Base-by-base conservation (phyloP, 1,140 invertebrate species). In the Heliconius eleuchia region DNA sequence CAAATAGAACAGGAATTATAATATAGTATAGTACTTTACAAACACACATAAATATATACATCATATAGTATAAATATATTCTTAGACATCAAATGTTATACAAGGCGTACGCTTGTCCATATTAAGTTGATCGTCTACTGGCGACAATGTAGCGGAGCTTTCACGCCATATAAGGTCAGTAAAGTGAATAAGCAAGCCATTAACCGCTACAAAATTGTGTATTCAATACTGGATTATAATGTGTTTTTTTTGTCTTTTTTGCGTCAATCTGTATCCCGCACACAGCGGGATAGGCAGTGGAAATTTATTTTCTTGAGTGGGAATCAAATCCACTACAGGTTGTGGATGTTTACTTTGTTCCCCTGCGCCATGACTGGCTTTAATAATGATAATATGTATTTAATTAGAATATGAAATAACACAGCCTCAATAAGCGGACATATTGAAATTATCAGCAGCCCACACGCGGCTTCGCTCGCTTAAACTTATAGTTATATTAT, bases 111-210 rank as follows among this genome's bases (percentile, higher is more conserved):
- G 80, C 77, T 52, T 66, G 78, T 83, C 78, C 82, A 84, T 84
- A 77, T 77, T 78, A 60, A 78, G 79, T 74, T 46, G 73, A 80
- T 50, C 73, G 80, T 84, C 87, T 83, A 81, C 87, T 83, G 86
- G 87, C 90, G 88, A 93, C 91, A 93, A 91, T 91, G 85, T 86
- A 78, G 83, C 88, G 86, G 80, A 85, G 89, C 92, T 94, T 93
- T 94, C 91, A 89, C 92, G 73, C 92, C 92, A 83, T 92, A 94
- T 94, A 93, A 84, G 89, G 91, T 78, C 57, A 78, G 82, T 76
- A 79, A 30, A 88, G 83, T 85, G 87, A 89, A 88, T 91, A 92
- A 90, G 92, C 90, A 89, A 87, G 86, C 91, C 86, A 86, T 89
- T 93, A 91, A 84, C 88, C 83, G 85, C 81, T 81, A 83, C 84